These are phyloP conservation scores for Tadarida brasiliensis DNA, from an alignment of 2,797 vertebrate genomes.

Conservation along the genomic window DNA sequence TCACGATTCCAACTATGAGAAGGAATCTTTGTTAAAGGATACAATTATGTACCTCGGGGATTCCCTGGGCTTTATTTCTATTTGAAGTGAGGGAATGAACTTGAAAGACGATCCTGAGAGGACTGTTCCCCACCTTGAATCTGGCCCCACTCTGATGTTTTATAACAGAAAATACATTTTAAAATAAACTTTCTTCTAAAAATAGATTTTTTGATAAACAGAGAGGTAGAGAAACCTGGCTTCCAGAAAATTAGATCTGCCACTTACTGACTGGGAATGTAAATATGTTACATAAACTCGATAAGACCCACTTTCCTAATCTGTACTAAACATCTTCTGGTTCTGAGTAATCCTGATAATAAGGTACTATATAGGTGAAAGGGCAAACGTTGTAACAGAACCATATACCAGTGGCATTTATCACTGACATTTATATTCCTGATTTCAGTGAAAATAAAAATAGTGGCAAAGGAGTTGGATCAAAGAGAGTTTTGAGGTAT, in stretches of 20 bases:
- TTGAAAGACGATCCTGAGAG: neutral
- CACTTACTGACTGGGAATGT: neutral
- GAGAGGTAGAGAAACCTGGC: neutral
- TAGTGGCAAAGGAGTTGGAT: neutral
- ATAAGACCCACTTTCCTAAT: neutral
- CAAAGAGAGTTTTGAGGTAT: neutral
- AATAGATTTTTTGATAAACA: neutral
- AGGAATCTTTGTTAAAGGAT: constrained; percentile 21
- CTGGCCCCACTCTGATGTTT: constrained; percentile 18
- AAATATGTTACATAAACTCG: constrained; percentile 28
- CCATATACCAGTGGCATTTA: neutral
- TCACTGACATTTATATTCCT: neutral
- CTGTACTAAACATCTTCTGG: neutral
- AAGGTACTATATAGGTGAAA: constrained; percentile 12
- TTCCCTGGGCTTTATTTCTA: neutral
- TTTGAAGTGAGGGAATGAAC: constrained; percentile 27
- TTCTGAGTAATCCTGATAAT: neutral
- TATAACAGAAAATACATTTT: neutral
- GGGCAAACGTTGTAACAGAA: neutral
- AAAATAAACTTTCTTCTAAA: constrained; percentile 1
- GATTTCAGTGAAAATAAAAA: constrained; percentile 40
- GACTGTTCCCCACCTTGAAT: neutral
- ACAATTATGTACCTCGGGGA: neutral
- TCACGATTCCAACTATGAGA: neutral
- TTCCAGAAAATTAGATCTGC: neutral